Percentiles rank a stretch among this genome's conserved stretches.
Evolutionary conservation across 30 jellyfish, hydroid and myxozoan genomes (phyloP).

Genomic region (Catostylus mosaicus): DNA sequence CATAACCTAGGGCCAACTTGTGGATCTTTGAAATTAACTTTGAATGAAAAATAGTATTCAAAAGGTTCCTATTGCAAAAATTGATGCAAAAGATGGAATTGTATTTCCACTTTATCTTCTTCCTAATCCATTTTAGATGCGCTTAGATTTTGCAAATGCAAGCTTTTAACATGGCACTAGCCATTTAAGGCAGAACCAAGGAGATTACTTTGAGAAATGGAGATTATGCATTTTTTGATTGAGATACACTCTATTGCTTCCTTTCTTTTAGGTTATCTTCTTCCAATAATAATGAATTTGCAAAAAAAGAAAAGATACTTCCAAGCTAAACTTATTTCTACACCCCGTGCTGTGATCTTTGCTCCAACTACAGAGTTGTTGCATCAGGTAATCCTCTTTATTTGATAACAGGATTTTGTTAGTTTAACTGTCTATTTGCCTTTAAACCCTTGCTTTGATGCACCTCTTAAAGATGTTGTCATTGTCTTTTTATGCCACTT

Average conservation of each 20-base stretch:
- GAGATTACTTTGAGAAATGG: neutral
- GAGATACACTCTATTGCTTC: neutral
- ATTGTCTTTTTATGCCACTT: no score
- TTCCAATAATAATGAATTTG: conserved; percentile 38
- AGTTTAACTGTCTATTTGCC: no score
- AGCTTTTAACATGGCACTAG: neutral
- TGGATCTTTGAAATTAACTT: no score
- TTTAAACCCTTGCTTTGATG: no score
- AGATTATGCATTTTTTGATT: neutral
- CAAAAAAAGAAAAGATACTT: conserved; percentile 12
- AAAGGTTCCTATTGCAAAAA: no score
- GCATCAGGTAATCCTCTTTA: conserved; percentile 6
- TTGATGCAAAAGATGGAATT: neutral
- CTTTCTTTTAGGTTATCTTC: conserved; percentile 36
- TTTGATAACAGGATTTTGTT: no score
- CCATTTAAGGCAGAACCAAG: neutral
- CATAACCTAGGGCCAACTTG: no score
- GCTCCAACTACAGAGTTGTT: conserved; percentile 57
- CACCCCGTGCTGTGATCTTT: conserved; percentile 48
- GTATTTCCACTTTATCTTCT: neutral
- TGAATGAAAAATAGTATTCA: no score
- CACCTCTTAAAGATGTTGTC: no score
- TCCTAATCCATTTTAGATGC: neutral
- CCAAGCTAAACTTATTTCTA: conserved; percentile 29
- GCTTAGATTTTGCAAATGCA: neutral